Evolutionary conservation across 2,888 invertebrate species (phyloP).

Genomic region (Plagiodera versicolora): DNA sequence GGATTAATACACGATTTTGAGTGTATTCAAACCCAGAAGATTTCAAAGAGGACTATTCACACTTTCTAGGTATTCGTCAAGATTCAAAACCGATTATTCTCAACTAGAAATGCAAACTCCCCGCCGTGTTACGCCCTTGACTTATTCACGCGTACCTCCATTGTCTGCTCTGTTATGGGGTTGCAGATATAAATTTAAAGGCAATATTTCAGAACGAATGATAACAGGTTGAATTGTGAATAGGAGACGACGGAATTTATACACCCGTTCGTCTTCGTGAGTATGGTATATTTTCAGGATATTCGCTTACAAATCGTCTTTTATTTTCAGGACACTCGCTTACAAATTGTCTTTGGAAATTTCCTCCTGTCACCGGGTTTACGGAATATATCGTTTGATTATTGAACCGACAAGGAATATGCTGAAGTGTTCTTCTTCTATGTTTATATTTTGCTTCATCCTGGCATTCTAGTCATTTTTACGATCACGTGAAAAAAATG

Average conservation of each 20-base stretch:
- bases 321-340: slow-evolving; percentile 9
- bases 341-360: slow-evolving; percentile 5
- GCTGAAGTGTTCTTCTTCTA: neutral
- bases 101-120: neutral
- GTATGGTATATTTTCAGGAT: slow-evolving; percentile 9
- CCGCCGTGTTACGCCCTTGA: neutral
- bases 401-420: neutral
- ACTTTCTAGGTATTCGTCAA: no score
- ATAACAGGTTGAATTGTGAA: slow-evolving; percentile 6
- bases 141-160: neutral
- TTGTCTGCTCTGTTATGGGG: neutral
- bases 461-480: no score
- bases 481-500: no score
- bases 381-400: neutral
- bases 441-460: neutral
- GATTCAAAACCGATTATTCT: no score
- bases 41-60: no score
- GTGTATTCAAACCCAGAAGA: no score
- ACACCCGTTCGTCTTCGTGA: slow-evolving; percentile 8
- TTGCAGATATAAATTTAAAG: slow-evolving; percentile 4
- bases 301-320: slow-evolving; percentile 9
- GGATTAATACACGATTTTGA: no score
- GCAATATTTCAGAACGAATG: slow-evolving; percentile 10
- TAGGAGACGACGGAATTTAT: slow-evolving; percentile 5
- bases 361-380: neutral